A percentile compares a stretch with the other conserved stretches of the same genome.
These are phyloP conservation scores for Lottia scabra DNA, from an alignment of 2,888 invertebrate genomes.

Conservation along the genomic window DNA sequence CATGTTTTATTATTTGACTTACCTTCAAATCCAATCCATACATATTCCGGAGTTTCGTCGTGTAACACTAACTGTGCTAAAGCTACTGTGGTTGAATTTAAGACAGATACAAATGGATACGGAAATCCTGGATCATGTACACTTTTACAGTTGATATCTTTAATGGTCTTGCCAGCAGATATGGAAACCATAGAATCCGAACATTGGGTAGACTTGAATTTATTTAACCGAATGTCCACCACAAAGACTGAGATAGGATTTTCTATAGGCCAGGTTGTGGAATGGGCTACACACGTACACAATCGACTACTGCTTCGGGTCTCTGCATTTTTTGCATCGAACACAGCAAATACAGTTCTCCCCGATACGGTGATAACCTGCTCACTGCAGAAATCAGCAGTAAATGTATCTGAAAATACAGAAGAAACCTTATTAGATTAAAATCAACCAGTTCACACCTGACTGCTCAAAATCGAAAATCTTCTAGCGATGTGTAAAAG, in stretches of 20 bases:
- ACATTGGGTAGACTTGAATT: conserved; percentile 17
- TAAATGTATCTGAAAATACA: conserved; percentile 20
- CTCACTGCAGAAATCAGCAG: conserved; percentile 28
- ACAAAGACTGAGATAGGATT: conserved; percentile 32
- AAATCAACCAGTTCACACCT: too few relatives aligned
- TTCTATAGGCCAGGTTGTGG: conserved; percentile 23
- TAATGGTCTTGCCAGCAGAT: conserved; percentile 22
- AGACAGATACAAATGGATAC: conserved; percentile 32
- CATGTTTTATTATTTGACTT: too few relatives aligned
- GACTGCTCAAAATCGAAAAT: too few relatives aligned
- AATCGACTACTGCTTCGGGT: conserved; percentile 19
- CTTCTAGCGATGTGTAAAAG: too few relatives aligned
- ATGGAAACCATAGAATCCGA: conserved; percentile 27
- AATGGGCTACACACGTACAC: conserved; percentile 32
- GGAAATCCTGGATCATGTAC: conserved; percentile 28
- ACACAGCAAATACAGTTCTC: conserved; percentile 29
- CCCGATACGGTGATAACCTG: conserved; percentile 20
- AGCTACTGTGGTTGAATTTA: conserved; percentile 36
- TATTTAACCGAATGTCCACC: conserved; percentile 32
- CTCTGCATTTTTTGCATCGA: conserved; percentile 16
- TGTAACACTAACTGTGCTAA: conserved; percentile 20
- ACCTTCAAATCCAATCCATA: conserved; percentile 41
- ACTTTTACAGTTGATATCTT: conserved; percentile 24
- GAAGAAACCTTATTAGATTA: background rate
- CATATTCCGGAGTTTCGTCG: conserved; percentile 24